Conservation (phyloP, 2,113 vertebrate genomes). For the Callithrix jacchus region DNA sequence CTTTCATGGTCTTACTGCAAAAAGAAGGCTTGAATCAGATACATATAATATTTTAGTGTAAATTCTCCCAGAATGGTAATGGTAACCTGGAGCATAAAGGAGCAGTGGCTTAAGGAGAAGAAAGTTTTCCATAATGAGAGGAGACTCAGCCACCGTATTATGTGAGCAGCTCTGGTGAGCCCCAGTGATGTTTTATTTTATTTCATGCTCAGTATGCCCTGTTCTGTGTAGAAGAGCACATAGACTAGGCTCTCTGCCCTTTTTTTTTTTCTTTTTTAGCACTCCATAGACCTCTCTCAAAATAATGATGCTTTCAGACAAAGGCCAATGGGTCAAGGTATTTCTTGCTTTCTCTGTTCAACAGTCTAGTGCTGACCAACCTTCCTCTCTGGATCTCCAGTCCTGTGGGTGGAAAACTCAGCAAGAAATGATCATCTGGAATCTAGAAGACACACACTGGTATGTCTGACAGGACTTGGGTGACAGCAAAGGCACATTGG, state of each 20-base stretch:
- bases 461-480: neutral
- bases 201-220: neutral
- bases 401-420: neutral
- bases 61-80: neutral
- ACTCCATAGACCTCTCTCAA: neutral
- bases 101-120: neutral
- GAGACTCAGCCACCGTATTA: too few species aligned
- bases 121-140: neutral
- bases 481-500: neutral
- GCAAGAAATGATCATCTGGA: rapidly evolving
- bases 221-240: neutral
- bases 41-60: neutral
- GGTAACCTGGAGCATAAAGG: neutral
- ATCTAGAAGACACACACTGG: rapidly evolving
- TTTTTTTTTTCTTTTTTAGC: neutral
- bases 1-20: too few species aligned
- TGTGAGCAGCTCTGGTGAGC: rapidly evolving
- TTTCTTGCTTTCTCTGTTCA: neutral
- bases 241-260: neutral
- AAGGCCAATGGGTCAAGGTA: rapidly evolving
- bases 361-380: neutral
- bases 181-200: neutral
- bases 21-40: neutral
- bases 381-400: neutral
- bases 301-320: neutral